Base-by-base conservation (phyloP, 1,140 invertebrate genomes). In the Stenopsyche tienmushanensis region DNA sequence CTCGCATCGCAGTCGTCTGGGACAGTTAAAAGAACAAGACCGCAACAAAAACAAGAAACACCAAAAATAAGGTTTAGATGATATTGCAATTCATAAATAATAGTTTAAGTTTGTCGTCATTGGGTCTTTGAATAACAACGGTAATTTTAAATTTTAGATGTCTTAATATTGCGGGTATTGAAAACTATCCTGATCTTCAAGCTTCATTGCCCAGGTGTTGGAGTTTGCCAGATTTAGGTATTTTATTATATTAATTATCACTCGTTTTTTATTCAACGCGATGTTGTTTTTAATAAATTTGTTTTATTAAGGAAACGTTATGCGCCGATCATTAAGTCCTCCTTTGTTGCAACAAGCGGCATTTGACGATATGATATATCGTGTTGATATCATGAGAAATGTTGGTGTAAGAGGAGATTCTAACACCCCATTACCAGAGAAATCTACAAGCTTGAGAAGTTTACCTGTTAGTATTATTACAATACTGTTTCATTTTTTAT, bases 311-410 rank as follows among this genome's bases (percentile, higher is more conserved):
- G 67, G 68, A 20, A 67, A 65, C 39, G 58, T 64, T 13, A 70
- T 70, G 65, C 39, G 69, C n/a, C 78, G 80, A 25, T 73, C 82
- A 54, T 78, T 89, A 17, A 83, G 86, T 71, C 84, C 87, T 24
- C 87, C 87, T 10, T 77, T 88, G 73, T 80, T 93, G 21, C 92
- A 93, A 75, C 90, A 93, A 78, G 91, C 91, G 18, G 87, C 90
- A 9, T 92, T 94, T 76, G 91, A 93, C 74, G 88, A 93, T 75
- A 83, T 86, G 66, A 80, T 90, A 0, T 94, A 92, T 77, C 83
- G 88, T 62, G 85, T 94, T 44, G 92, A 94, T 77, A 87, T 94
- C 18, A 90, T 90, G 83, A 81, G 92, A 44, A 93, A 93, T 74
- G 84, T 94, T 15, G 82, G 81, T 8, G 73, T 82, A 2, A 72